Evolutionary conservation across 2,888 invertebrate genomes (phyloP).

Genomic region (Galerucella calmariensis): DNA sequence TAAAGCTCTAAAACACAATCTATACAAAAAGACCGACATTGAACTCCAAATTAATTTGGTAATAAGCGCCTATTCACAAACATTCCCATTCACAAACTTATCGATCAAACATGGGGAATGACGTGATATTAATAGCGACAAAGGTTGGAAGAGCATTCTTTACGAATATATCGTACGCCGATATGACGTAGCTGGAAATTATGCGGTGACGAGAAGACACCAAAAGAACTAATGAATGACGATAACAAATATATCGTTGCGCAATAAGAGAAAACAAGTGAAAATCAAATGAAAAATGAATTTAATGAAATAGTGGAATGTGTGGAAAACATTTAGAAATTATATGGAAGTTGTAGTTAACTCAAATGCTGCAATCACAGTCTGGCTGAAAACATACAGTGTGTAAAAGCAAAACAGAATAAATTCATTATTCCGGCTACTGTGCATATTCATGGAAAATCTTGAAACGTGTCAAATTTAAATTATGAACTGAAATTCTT

Average conservation of each 20-base stretch:
- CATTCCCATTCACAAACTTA: constrained; percentile 34
- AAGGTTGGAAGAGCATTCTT: not conserved
- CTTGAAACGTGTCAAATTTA: too few relatives aligned
- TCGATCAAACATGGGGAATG: constrained; percentile 40
- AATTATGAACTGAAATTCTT: too few relatives aligned
- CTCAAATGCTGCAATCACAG: too few relatives aligned
- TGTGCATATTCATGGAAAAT: too few relatives aligned
- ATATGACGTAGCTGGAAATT: constrained; percentile 9
- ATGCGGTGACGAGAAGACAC: constrained; percentile 9
- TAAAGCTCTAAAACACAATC: constrained; percentile 9
- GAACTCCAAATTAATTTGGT: constrained; percentile 24
- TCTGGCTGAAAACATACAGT: too few relatives aligned
- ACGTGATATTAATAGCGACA: constrained; percentile 23
- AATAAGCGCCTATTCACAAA: constrained; percentile 30
- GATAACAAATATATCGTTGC: not conserved
- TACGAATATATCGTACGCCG: constrained; percentile 7
- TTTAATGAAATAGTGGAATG: not conserved
- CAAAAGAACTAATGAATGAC: not conserved
- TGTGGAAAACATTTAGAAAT: too few relatives aligned
- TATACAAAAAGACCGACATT: constrained; percentile 13
- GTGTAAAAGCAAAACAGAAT: too few relatives aligned
- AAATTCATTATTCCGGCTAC: too few relatives aligned
- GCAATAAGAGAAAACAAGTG: not conserved
- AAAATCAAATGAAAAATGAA: not conserved
- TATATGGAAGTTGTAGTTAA: too few relatives aligned